Evolutionary conservation across 2,797 vertebrate species (phyloP), one percentile per base, ranked within the genome.

Genomic region (Delichon dasypus): DNA sequence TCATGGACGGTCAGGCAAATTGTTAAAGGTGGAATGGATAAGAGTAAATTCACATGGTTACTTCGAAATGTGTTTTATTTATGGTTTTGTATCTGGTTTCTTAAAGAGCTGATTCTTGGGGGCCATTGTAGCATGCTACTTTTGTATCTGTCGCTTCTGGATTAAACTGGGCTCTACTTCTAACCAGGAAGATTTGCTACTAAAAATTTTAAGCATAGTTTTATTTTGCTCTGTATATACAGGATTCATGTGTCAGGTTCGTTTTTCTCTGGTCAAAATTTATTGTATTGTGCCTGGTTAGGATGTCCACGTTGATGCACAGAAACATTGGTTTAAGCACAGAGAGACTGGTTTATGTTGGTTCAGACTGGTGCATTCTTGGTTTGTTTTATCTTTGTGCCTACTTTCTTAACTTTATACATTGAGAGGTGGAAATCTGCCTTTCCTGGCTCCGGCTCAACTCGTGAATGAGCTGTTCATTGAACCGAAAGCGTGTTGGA

Each of bases 381-480:
- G 22, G 65, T 47, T 50, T 93, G 0, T 47, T 86, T 58, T 54
- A 55, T 81, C 74, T 79, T 62, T 64, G 54, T 93, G 73, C 26
- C 23, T 72, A 0, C 70, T 86, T 64, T 65, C 66, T 75, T 81
- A 66, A 84, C 76, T 62, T 68, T 12, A 3, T 77, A 12, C 9
- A 1, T 67, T 47, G 58, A 5, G 66, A 85, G 40, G 70, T 88
- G 71, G 67, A 68, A 89, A 26, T 87, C 25, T 45, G 53, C 38
- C 53, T 76, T 82, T 90, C 36, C 70, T 78, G 85, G 9, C 80
- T 93, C 36, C 0, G 0, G 30, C 76, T 91, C 3, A 6, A 13
- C 42, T 95, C 85, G 53, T 95, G 88, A 94, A 88, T 95, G 94
- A 96, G 88, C 73, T 70, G 73, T 88, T 95, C 90, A 22, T 57